phyloP scores from a whole-genome alignment of 2,113 vertebrate genomes.

The Seriola dumerili region DNA sequence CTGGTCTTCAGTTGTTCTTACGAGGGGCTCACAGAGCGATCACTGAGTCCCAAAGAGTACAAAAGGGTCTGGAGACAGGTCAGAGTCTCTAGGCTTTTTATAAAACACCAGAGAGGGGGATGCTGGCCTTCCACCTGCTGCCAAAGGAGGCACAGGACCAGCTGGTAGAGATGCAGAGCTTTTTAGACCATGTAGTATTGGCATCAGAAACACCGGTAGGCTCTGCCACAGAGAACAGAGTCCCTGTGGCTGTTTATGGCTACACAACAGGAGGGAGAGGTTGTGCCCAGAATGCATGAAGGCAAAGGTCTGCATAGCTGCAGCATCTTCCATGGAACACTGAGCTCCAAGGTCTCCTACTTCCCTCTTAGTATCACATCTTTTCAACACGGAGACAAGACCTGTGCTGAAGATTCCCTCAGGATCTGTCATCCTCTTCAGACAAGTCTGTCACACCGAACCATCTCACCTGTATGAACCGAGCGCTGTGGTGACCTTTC shows the following conservation, averaged over 20 bases:
- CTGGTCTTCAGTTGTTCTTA: too few relatives aligned
- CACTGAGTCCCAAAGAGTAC: too few relatives aligned
- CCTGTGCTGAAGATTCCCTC: not conserved
- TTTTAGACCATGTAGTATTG: not conserved
- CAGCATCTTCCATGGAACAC: not conserved
- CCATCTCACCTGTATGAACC: conserved; percentile 10
- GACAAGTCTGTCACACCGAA: conserved; percentile 5
- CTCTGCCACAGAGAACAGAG: conserved; percentile 6
- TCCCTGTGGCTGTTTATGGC: conserved; percentile 18
- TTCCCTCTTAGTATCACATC: not conserved
- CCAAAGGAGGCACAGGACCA: not conserved
- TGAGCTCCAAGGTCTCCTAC: conserved; percentile 1
- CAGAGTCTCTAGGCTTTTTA: too few relatives aligned
- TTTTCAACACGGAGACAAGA: not conserved
- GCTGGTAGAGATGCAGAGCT: not conserved
- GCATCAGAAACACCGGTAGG: not conserved
- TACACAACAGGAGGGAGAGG: conserved; percentile 14
- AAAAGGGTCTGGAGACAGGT: not conserved
- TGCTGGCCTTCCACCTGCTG: too few relatives aligned
- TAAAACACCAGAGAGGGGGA: too few relatives aligned
- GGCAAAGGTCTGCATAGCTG: conserved; percentile 6
- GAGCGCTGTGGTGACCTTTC: conserved; percentile 3
- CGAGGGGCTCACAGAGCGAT: too few relatives aligned
- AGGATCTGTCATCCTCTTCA: conserved; percentile 6
- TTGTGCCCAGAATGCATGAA: conserved; percentile 23